Base-by-base conservation (phyloP, 2,797 vertebrate species). In the Cossypha heuglini region DNA sequence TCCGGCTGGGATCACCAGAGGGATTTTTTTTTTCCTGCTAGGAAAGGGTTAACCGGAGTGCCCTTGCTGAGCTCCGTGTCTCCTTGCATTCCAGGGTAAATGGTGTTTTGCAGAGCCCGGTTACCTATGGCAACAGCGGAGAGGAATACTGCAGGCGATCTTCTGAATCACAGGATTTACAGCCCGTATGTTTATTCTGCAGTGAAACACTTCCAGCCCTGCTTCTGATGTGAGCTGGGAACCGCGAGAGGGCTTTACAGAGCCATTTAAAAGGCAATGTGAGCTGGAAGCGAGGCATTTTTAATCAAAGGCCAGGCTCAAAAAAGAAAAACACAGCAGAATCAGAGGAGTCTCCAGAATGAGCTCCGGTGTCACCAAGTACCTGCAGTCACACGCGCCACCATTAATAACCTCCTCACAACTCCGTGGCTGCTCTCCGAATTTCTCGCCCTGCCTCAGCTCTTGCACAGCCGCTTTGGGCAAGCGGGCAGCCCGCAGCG, bases 21-120 rank as follows among this genome's bases (percentile, higher is more conserved):
- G 29, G 22, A 38, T 11, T n/a, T 61, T 40, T 40, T 49, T 21
- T 66, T 73, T 64, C 0, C 28, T 57, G 45, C 80, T 83, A 94
- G 81, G 95, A 97, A 97, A 84, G 98, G 96, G 98, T 98, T 98
- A 98, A 98, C 66, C 33, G 81, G 80, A 97, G 97, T 92, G 96
- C 97, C 95, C 96, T 97, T 97, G 90, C 96, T 92, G 88, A 96
- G 96, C 96, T 97, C 93, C 79, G 80, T 74, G 96, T 97, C 98
- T 98, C 97, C 97, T 97, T 96, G 97, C 98, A 98, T 98, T 98
- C 98, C 98, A 98, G 97, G 97, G 97, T 98, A 98, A 98, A 98
- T 98, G 97, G 98, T 98, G 98, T 98, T 98, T 98, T 98, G 98
- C 97, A 96, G 91, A 98, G 97, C 96, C 93, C 74, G 79, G 98